Percentiles rank a stretch among this genome's conserved stretches.
Evolutionary conservation across 2,113 vertebrate genomes (phyloP).

Genomic region (Nettapus auritus): DNA sequence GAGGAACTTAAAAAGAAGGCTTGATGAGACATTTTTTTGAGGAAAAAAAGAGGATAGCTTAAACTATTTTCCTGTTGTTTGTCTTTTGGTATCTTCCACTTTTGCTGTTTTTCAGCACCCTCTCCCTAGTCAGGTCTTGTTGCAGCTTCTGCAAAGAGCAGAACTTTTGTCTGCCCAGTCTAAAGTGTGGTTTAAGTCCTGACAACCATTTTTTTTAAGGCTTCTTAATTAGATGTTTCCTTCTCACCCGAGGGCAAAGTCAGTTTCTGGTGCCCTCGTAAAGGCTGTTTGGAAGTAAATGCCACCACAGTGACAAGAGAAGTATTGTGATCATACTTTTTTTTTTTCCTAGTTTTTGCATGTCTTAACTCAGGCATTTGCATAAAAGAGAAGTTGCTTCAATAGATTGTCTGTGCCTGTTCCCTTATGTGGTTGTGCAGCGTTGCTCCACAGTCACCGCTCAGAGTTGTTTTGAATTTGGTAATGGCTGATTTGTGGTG

Average conservation of each 20-base stretch:
- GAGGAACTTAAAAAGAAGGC: background rate
- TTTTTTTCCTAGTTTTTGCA: background rate
- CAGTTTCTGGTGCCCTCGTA: background rate
- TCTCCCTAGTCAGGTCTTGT: background rate
- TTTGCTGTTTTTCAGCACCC: background rate
- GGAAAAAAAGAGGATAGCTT: background rate
- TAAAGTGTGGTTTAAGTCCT: background rate
- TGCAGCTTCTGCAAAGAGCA: background rate
- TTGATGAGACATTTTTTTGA: background rate
- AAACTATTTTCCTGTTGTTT: background rate
- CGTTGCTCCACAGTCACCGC: background rate
- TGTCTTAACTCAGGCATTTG: background rate
- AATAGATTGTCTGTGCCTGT: background rate
- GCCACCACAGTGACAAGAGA: background rate
- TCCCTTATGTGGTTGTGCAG: background rate
- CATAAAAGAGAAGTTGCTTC: background rate
- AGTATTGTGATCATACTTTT: background rate
- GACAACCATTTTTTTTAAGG: background rate
- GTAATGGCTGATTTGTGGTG: background rate
- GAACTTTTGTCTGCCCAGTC: background rate
- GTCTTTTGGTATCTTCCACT: background rate
- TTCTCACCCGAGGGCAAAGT: background rate
- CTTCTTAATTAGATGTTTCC: conserved; percentile 16
- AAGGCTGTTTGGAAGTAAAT: background rate
- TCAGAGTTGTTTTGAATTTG: background rate